Evolutionary conservation across 2,888 invertebrate genomes (phyloP), one percentile per base, ranked within the genome.

Genomic region (Asteroscopus sphinx): DNA sequence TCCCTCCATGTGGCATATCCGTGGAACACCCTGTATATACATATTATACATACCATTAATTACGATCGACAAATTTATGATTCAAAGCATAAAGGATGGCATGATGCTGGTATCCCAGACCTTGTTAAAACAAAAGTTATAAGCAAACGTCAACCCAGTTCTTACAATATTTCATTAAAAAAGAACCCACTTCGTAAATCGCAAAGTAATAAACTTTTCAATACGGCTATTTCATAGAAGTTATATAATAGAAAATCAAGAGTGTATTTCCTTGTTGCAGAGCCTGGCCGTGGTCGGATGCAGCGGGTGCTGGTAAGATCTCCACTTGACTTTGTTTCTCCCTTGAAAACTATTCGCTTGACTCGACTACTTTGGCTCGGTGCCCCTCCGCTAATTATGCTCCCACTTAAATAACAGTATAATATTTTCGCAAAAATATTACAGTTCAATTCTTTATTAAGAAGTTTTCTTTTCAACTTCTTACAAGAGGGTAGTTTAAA

Each of bases 311-410:
- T 79, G 80, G 83, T 83, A 75, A 83, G 81, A 77, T 69, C 71
- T 68, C 77, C 77, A 70, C 80, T 81, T 78, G 75, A 83, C 75
- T 79, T 73, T 79, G 77, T 77, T 79, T 75, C 76, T 69, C 74
- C 54, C 49, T 69, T 75, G 65, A 73, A 72, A 77, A 68, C 76
- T 80, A 73, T 75, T 70, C 77, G 58, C 69, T 69, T 56, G 70
- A 75, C 73, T 71, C 60, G 70, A 74, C 72, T 69, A 77, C 74
- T 80, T 83, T 86, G 83, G 84, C 83, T 79, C 78, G 42, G 73
- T 83, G 85, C 86, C 84, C 74, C 69, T 61, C 71, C 62, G 70
- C 80, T 86, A 84, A 86, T 86, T 86, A 84, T 76, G 67, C 67
- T 62, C 44, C 48, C 32, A 70, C 66, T 73, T 62, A 65, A 66